phyloP scores from a whole-genome alignment of 2,888 invertebrate species.

The Dicyrtomina minuta region DNA sequence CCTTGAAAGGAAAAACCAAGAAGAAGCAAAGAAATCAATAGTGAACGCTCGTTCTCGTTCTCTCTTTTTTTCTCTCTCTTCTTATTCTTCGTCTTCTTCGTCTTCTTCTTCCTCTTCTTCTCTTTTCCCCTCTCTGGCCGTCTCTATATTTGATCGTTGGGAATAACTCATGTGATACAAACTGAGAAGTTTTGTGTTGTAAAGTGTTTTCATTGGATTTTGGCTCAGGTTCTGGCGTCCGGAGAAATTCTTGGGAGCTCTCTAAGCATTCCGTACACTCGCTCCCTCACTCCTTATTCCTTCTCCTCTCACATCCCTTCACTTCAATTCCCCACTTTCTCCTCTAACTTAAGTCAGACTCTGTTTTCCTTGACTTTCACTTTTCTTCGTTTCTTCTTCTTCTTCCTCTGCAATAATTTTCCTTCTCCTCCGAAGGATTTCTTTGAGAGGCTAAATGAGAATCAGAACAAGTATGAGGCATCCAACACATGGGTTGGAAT shows the following conservation, averaged over 20 bases:
- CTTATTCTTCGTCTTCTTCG: constrained; percentile 12
- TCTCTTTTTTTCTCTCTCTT: constrained; percentile 23
- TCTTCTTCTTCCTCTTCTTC: constrained; percentile 18
- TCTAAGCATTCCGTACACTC: neutral
- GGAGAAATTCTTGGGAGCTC: constrained; percentile 27
- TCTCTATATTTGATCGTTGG: constrained; percentile 13
- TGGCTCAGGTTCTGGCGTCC: constrained; percentile 39
- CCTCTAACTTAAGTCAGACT: constrained; percentile 17
- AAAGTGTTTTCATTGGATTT: constrained; percentile 35
- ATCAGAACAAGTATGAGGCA: too few species aligned
- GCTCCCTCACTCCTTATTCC: constrained; percentile 5
- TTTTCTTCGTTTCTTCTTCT: constrained; percentile 11
- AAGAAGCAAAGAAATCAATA: neutral
- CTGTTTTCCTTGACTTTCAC: constrained; percentile 14
- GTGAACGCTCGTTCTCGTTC: neutral
- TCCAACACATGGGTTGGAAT: neutral
- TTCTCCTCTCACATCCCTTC: constrained; percentile 4
- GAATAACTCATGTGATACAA: constrained; percentile 23
- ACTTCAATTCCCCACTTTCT: constrained; percentile 1
- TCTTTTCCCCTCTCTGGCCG: constrained; percentile 27
- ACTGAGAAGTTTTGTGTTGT: constrained; percentile 24
- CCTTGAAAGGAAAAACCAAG: neutral
- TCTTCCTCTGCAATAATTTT: constrained; percentile 10
- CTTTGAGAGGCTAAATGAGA: too few species aligned
- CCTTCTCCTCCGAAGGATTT: neutral